Conservation (phyloP, 2,113 vertebrate genomes). For the Nothobranchius furzeri region DNA sequence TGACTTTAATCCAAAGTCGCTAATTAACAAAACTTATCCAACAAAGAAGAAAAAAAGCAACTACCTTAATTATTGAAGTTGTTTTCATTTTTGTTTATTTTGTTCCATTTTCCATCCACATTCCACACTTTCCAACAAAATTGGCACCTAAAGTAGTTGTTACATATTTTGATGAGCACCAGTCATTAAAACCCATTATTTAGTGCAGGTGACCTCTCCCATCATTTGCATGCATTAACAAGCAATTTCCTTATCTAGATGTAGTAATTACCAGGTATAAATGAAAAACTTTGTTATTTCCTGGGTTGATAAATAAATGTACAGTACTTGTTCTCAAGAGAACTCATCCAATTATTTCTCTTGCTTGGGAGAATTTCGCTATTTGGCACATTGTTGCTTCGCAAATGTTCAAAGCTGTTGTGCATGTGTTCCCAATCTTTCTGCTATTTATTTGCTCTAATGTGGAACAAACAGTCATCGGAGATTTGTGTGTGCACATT, state of each 20-base stretch:
- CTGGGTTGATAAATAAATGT: neutral
- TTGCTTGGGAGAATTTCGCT: neutral
- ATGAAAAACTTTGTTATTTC: neutral
- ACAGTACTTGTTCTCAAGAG: neutral
- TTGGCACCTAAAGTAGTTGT: neutral
- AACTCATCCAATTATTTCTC: slow-evolving; percentile 1
- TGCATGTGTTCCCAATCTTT: neutral
- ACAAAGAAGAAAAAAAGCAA: neutral
- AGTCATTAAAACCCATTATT: neutral
- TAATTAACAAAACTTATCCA: neutral
- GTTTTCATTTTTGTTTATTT: neutral
- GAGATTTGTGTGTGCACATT: slow-evolving; percentile 13
- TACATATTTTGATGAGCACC: neutral
- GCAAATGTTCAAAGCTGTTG: neutral
- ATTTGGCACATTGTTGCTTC: slow-evolving; percentile 2
- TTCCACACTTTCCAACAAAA: neutral
- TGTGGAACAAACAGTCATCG: slow-evolving; percentile 12
- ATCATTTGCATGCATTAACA: neutral
- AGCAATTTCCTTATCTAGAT: neutral
- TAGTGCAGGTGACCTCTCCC: neutral
- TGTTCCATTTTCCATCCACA: neutral
- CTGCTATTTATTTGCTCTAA: slow-evolving; percentile 16
- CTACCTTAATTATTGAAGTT: neutral
- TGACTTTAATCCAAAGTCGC: too few species aligned
- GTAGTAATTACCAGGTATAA: neutral